These are phyloP conservation scores for Volucella inflata DNA, from an alignment of 2,888 invertebrate species.

Conservation along the genomic window DNA sequence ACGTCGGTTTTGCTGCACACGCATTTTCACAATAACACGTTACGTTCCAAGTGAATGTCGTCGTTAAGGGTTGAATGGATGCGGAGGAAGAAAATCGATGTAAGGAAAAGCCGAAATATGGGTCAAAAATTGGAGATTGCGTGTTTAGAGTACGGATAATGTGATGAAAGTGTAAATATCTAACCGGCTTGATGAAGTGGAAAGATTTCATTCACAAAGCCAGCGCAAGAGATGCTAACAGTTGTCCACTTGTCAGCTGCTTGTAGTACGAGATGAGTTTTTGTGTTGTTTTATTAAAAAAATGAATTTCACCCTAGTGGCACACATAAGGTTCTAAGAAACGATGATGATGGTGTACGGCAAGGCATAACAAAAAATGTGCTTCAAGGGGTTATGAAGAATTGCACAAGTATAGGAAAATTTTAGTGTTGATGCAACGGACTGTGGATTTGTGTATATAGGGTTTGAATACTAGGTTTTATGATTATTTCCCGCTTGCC, in stretches of 20 bases:
- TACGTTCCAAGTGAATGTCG: not conserved
- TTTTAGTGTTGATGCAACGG: no score
- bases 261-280: conserved; percentile 13
- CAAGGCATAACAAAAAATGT: not conserved
- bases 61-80: conserved; percentile 14
- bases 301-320: not conserved
- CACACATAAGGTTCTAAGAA: not conserved
- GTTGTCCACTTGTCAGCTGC: conserved; percentile 41
- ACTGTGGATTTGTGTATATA: no score
- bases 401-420: no score
- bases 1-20: conserved; percentile 37
- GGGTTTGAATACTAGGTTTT: no score
- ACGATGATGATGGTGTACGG: not conserved
- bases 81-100: conserved; percentile 47
- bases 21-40: conserved; percentile 41
- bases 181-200: conserved; percentile 39
- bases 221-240: conserved; percentile 31
- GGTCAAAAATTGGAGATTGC: conserved; percentile 49
- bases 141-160: conserved; percentile 17
- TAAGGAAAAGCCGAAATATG: conserved; percentile 11
- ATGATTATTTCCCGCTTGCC: no score
- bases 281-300: not conserved
- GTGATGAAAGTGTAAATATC: conserved; percentile 30
- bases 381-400: not conserved
- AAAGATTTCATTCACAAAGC: conserved; percentile 46